phyloP scores from a whole-genome alignment of 2,888 invertebrate genomes.

The Erpobdella octoculata region DNA sequence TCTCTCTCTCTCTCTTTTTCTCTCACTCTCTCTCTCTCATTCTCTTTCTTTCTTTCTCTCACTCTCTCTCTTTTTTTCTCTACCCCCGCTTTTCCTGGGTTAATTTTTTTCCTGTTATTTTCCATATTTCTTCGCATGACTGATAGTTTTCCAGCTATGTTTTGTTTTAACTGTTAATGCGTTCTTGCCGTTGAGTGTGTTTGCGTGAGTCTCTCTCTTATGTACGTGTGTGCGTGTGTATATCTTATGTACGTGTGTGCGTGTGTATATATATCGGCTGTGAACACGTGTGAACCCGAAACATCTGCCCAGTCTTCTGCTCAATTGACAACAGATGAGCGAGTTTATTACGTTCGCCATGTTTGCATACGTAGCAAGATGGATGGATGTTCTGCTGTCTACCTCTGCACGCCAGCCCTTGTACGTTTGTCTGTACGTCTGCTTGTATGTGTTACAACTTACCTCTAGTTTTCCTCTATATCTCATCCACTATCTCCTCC shows the following conservation, averaged over 20 bases:
- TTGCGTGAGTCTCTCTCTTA: background rate
- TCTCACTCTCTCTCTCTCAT: background rate
- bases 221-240: background rate
- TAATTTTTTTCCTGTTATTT: background rate
- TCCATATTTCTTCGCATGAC: background rate
- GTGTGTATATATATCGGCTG: background rate
- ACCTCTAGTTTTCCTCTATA: too few species aligned
- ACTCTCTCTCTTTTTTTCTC: background rate
- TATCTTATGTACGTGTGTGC: background rate
- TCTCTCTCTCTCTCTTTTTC: background rate
- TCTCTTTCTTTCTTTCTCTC: background rate
- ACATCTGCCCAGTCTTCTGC: background rate
- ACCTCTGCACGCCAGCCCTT: background rate
- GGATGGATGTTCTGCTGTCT: background rate
- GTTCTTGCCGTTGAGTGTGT: background rate
- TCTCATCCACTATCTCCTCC: too few species aligned
- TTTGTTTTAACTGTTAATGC: too few species aligned
- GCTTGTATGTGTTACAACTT: background rate
- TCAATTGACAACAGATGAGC: conserved; percentile 4
- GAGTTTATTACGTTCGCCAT: background rate
- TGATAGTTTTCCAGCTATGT: too few species aligned
- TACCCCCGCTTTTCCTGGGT: background rate
- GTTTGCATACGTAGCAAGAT: too few species aligned
- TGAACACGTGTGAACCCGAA: background rate
- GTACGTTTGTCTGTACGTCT: background rate